Percentiles rank a stretch among this genome's conserved stretches.
phyloP scores from a whole-genome alignment of 2,113 vertebrate species.

The Suricata suricatta region DNA sequence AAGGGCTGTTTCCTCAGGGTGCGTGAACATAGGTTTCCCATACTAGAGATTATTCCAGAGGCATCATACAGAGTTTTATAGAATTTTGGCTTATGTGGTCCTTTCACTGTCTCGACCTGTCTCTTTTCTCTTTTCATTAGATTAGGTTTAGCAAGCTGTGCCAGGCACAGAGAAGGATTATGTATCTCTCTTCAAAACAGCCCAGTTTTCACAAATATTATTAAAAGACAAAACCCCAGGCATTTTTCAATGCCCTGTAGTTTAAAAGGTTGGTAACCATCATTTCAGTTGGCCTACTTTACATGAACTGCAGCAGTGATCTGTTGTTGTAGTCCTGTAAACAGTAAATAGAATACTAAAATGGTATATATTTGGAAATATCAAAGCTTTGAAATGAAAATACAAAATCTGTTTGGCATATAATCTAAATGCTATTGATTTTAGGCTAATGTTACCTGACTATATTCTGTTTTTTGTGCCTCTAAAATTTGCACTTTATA shows the following conservation, averaged over 20 bases:
- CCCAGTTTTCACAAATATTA: conserved; percentile 38
- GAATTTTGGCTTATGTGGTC: background rate
- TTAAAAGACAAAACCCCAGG: background rate
- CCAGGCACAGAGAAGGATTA: conserved; percentile 7
- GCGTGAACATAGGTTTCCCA: background rate
- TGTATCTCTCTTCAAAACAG: background rate
- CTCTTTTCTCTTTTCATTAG: background rate
- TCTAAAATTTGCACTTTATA: conserved; percentile 31
- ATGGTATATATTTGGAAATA: conserved; percentile 17
- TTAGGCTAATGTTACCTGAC: background rate
- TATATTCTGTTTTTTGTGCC: background rate
- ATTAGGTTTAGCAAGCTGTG: background rate
- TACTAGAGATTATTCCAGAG: conserved; percentile 53
- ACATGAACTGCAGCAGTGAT: background rate
- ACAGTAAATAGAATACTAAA: background rate
- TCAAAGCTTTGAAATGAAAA: conserved; percentile 21
- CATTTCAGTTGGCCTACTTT: background rate
- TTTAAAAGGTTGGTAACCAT: background rate
- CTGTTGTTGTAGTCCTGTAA: background rate
- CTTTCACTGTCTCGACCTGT: background rate
- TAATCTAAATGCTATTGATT: background rate
- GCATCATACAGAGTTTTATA: conserved; percentile 19
- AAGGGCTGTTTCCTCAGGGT: background rate
- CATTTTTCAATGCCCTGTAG: background rate
- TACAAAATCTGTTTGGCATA: background rate